A percentile compares a stretch with the other conserved stretches of the same genome.
Conservation (phyloP, 2,797 vertebrate species). For the Chelmon rostratus region DNA sequence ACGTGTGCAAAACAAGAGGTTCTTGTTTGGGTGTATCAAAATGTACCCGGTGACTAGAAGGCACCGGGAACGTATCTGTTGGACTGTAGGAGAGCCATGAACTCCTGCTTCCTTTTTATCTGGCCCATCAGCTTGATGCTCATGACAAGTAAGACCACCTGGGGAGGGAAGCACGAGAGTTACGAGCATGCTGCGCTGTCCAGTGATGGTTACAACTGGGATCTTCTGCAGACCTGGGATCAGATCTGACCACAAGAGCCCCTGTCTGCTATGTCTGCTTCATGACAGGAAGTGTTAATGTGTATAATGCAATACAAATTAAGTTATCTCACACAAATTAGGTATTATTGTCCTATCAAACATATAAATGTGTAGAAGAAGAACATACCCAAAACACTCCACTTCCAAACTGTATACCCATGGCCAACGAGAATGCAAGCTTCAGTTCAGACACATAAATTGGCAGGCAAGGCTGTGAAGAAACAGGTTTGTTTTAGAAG, state of each 20-base stretch:
- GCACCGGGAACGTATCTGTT: constrained; percentile 82
- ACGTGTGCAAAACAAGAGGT: constrained; percentile 73
- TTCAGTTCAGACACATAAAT: constrained; percentile 80
- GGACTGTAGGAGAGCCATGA: constrained; percentile 79
- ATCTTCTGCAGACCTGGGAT: neutral
- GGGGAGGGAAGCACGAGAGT: constrained; percentile 12
- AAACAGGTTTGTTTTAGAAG: neutral
- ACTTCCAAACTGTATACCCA: constrained; percentile 81
- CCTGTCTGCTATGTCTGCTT: neutral
- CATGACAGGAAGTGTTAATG: neutral
- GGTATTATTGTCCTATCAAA: neutral
- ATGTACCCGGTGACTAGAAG: constrained; percentile 68
- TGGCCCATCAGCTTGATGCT: constrained; percentile 83
- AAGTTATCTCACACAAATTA: neutral
- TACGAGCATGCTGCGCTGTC: neutral
- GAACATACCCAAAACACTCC: constrained; percentile 78
- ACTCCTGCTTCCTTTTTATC: constrained; percentile 80
- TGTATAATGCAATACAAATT: neutral
- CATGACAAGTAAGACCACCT: constrained; percentile 79
- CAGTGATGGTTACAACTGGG: neutral
- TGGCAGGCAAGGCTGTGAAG: constrained; percentile 75
- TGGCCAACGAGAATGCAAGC: constrained; percentile 75
- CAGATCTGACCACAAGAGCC: neutral
- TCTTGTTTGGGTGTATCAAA: constrained; percentile 55
- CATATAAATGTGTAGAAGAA: neutral